phyloP scores from a whole-genome alignment of 1,140 invertebrate species.

The Platorchestia sp. region DNA sequence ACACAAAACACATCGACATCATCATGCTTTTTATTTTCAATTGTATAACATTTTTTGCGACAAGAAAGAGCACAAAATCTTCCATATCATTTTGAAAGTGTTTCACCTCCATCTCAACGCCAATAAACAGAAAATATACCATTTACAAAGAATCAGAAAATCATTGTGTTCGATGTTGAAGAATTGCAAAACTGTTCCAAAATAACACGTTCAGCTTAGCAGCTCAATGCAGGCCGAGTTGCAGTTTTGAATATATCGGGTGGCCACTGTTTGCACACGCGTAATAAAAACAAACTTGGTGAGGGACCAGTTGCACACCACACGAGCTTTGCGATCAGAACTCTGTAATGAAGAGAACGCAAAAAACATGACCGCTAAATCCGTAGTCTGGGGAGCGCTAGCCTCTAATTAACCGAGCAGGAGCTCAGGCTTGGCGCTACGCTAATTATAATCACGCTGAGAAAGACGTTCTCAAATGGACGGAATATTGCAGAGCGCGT shows the following conservation, averaged over 20 bases:
- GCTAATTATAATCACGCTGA: conserved; percentile 8
- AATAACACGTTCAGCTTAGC: neutral
- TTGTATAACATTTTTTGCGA: too few relatives aligned
- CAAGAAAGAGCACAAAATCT: too few relatives aligned
- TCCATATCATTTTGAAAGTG: too few relatives aligned
- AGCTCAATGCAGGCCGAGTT: neutral
- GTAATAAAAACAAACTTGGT: neutral
- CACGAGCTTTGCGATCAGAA: neutral
- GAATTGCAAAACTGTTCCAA: neutral
- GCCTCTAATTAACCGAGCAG: neutral
- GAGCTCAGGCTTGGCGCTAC: neutral
- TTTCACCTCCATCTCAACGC: too few relatives aligned
- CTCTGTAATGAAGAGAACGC: neutral
- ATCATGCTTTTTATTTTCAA: too few relatives aligned
- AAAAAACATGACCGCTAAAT: conserved; percentile 9
- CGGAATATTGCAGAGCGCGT: neutral
- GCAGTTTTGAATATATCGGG: neutral
- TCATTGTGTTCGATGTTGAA: too few relatives aligned
- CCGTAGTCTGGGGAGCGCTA: neutral
- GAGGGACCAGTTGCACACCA: neutral
- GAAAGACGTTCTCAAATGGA: neutral
- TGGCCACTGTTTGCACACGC: neutral
- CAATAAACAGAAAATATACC: too few relatives aligned
- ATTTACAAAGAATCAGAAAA: too few relatives aligned
- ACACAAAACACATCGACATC: too few relatives aligned